Evolutionary conservation across 2,113 vertebrate genomes (phyloP).

Genomic region (Melanostigma gelatinosum): DNA sequence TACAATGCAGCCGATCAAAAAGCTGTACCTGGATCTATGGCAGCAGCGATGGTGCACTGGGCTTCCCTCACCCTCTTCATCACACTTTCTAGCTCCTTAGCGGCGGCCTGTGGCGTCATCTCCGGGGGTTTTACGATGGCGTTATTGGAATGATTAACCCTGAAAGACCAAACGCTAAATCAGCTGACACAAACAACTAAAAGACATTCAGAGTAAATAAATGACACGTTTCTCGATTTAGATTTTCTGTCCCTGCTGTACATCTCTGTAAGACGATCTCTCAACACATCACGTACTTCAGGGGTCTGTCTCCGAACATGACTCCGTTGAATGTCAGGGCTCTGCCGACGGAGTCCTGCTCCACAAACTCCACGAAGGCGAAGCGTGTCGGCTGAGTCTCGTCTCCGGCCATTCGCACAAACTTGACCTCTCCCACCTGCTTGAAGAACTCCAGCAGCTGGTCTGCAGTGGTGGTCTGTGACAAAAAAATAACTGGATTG

Average conservation of each 20-base stretch:
- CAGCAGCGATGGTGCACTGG: slow-evolving; percentile 94
- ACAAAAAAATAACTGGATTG: background rate
- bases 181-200: background rate
- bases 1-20: background rate
- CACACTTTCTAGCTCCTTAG: slow-evolving; percentile 95
- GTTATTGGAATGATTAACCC: slow-evolving; percentile 99
- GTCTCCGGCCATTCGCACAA: slow-evolving; percentile 97
- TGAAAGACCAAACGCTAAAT: slow-evolving; percentile 61
- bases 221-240: background rate
- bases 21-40: slow-evolving; percentile 91
- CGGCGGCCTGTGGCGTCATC: slow-evolving; percentile 96
- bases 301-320: slow-evolving; percentile 96
- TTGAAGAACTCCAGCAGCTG: slow-evolving; percentile 96
- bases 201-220: background rate
- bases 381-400: slow-evolving; percentile 97
- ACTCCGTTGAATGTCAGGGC: slow-evolving; percentile 97
- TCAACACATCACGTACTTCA: slow-evolving; percentile 87
- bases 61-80: slow-evolving; percentile 97
- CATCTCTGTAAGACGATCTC: too few species aligned
- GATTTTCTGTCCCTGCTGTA: background rate
- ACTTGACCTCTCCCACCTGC: slow-evolving; percentile 96
- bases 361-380: slow-evolving; percentile 96
- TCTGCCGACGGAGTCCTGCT: slow-evolving; percentile 93
- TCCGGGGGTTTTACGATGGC: slow-evolving; percentile 98
- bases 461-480: slow-evolving; percentile 92